Conservation (phyloP, 2,113 vertebrate genomes). For the Loxodonta africana region DNA sequence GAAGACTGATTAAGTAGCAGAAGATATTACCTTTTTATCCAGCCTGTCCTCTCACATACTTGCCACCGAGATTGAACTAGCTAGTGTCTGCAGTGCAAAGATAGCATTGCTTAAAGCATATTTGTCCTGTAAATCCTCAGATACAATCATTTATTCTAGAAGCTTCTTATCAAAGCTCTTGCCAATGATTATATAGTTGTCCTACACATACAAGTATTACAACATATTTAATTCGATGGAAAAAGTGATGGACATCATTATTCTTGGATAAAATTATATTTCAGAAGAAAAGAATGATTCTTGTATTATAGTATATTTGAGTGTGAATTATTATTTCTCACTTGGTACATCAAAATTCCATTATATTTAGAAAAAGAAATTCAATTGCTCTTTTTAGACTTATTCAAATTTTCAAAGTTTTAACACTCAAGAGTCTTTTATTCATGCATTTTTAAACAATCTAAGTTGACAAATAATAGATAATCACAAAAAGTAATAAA, state of each 20-base stretch:
- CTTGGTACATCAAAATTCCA: not conserved
- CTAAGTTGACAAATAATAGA: not conserved
- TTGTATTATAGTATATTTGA: constrained; percentile 9
- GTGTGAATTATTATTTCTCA: not conserved
- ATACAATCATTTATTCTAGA: constrained; percentile 66
- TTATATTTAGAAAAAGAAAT: constrained; percentile 42
- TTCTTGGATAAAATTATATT: constrained; percentile 43
- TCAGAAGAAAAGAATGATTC: constrained; percentile 42
- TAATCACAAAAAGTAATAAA: not conserved
- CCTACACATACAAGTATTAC: constrained; percentile 2
- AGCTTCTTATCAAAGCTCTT: constrained; percentile 58
- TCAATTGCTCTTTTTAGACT: not conserved
- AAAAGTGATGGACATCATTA: constrained; percentile 48
- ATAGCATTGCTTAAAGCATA: constrained; percentile 65
- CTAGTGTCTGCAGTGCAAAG: constrained; percentile 60
- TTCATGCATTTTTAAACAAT: not conserved
- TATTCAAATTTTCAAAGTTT: not conserved
- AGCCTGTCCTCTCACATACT: constrained; percentile 60
- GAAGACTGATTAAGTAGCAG: constrained; percentile 79
- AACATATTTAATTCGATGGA: constrained; percentile 42
- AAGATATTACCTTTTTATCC: constrained; percentile 78
- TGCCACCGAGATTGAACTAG: constrained; percentile 71
- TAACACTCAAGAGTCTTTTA: not conserved
- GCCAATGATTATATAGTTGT: constrained; percentile 54
- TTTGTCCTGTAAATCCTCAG: constrained; percentile 66